Evolutionary conservation across 37 sponge, comb jelly and placozoan species (phyloP).

Genomic region (Ephydatia muelleri): DNA sequence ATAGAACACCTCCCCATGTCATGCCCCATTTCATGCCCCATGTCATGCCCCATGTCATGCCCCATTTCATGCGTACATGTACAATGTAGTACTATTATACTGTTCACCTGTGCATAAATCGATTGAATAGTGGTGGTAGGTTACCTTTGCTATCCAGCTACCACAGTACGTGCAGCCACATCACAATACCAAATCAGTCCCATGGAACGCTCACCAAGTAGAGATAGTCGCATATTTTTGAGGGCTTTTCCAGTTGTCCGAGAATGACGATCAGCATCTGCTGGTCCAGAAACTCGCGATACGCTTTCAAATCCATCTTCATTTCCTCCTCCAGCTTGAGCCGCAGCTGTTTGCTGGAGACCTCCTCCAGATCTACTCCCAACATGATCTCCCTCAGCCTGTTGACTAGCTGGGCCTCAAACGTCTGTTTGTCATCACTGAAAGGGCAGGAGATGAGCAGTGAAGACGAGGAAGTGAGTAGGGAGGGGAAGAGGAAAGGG

Average conservation of each 20-base stretch:
- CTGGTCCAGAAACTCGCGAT: constrained; percentile 76
- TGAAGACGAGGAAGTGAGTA: too few species aligned
- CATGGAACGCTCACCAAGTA: constrained; percentile 72
- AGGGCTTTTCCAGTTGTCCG: constrained; percentile 92
- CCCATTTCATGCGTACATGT: too few species aligned
- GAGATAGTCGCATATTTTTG: constrained; percentile 88
- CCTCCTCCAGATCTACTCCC: constrained; percentile 75
- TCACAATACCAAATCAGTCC: not conserved
- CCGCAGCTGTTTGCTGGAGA: constrained; percentile 75
- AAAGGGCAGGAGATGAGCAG: not conserved
- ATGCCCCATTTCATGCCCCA: too few species aligned
- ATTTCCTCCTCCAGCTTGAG: constrained; percentile 71
- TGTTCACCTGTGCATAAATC: too few species aligned
- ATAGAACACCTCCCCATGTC: too few species aligned
- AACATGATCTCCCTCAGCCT: constrained; percentile 77
- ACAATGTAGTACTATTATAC: too few species aligned
- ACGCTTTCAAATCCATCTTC: constrained; percentile 74
- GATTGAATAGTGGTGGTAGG: too few species aligned
- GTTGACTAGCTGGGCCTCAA: constrained; percentile 49
- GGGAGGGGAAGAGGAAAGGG: too few species aligned
- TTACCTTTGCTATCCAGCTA: too few species aligned
- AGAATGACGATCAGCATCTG: constrained; percentile 86
- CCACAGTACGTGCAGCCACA: not conserved
- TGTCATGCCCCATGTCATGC: too few species aligned
- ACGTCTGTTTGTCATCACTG: not conserved